Conservation (phyloP, 2,113 vertebrate species). For the Pollimyrus isidori region DNA sequence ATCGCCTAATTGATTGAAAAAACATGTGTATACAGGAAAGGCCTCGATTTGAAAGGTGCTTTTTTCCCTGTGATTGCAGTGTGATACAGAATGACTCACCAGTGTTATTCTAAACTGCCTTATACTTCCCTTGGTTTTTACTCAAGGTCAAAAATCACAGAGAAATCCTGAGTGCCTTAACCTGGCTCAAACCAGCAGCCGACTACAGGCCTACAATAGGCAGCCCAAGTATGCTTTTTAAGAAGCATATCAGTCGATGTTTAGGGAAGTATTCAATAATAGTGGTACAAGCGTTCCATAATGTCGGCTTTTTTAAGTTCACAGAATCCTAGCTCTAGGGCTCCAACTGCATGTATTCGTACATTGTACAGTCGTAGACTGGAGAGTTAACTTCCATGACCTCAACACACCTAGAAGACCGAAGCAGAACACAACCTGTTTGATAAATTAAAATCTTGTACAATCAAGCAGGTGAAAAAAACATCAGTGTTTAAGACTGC, state of each 20-base stretch:
- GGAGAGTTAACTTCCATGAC: slow-evolving; percentile 8
- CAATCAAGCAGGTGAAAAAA: neutral
- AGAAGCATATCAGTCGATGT: slow-evolving; percentile 5
- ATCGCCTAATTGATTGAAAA: neutral
- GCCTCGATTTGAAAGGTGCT: neutral
- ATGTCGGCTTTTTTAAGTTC: slow-evolving; percentile 41
- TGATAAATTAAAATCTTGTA: slow-evolving; percentile 9
- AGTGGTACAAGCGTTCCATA: neutral
- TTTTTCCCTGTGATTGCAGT: slow-evolving; percentile 7
- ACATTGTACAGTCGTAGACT: slow-evolving; percentile 14
- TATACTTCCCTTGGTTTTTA: slow-evolving; percentile 18
- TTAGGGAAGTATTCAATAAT: neutral
- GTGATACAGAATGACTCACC: slow-evolving; percentile 9
- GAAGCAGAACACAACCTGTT: slow-evolving; percentile 10
- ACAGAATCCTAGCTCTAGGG: slow-evolving; percentile 31
- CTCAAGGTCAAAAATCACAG: slow-evolving; percentile 19
- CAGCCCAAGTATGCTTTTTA: slow-evolving; percentile 20
- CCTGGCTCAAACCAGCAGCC: slow-evolving; percentile 25
- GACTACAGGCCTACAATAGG: slow-evolving; percentile 16
- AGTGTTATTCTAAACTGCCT: slow-evolving; percentile 18
- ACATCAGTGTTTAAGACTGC: neutral
- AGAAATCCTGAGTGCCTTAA: slow-evolving; percentile 24
- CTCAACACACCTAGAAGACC: neutral
- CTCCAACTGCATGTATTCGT: slow-evolving; percentile 8
- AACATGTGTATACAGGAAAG: neutral